A percentile compares a stretch with the other conserved stretches of the same genome.
These are phyloP conservation scores for Picathartes gymnocephalus DNA, from an alignment of 2,113 vertebrate species.

Conservation along the genomic window DNA sequence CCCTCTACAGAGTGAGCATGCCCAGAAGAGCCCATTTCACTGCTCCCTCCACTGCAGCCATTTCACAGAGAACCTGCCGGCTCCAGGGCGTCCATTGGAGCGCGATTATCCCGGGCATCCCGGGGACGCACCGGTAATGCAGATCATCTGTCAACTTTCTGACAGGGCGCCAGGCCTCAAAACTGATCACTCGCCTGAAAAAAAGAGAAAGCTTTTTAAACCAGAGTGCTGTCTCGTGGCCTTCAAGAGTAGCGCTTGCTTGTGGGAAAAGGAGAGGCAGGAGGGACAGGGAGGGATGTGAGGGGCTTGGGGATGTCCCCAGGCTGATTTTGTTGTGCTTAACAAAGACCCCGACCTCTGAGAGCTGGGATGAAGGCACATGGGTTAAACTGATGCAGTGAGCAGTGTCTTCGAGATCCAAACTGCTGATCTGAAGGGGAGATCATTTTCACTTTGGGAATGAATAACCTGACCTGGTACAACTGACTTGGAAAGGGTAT, in stretches of 20 bases:
- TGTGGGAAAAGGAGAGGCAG: slow-evolving; percentile 6
- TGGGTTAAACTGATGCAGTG: slow-evolving; percentile 4
- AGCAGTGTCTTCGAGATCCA: background rate
- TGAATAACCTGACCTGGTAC: background rate
- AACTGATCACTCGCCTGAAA: slow-evolving; percentile 30
- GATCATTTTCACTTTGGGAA: background rate
- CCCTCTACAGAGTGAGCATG: slow-evolving; percentile 74
- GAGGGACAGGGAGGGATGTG: background rate
- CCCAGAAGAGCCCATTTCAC: slow-evolving; percentile 74
- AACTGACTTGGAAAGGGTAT: background rate
- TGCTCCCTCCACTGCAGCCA: slow-evolving; percentile 70
- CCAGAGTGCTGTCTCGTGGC: slow-evolving; percentile 13
- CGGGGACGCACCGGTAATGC: slow-evolving; percentile 6
- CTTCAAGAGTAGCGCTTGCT: slow-evolving; percentile 46
- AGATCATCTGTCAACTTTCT: slow-evolving; percentile 48
- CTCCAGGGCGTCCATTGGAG: slow-evolving; percentile 59
- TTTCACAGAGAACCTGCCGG: slow-evolving; percentile 69
- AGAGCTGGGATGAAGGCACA: background rate
- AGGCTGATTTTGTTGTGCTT: background rate
- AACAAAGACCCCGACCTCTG: background rate
- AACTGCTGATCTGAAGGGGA: background rate
- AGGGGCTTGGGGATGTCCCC: background rate
- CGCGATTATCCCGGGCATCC: slow-evolving; percentile 47
- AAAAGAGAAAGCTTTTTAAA: slow-evolving; percentile 40
- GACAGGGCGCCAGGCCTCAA: slow-evolving; percentile 56